Conservation (phyloP, 2,113 vertebrate species). For the Sapajus apella region DNA sequence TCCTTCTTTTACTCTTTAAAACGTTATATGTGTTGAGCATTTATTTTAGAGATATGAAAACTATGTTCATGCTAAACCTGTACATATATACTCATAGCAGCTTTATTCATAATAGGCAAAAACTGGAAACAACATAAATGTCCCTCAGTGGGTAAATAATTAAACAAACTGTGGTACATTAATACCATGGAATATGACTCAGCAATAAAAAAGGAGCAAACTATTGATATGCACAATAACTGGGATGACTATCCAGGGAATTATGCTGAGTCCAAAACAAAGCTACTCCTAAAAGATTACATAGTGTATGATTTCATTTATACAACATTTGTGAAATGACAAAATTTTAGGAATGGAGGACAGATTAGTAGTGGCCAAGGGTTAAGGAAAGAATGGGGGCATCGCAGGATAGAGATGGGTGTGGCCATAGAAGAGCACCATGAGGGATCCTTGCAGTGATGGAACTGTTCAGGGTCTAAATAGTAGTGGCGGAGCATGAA, state of each 20-base stretch:
- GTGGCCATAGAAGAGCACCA: background rate
- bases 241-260: background rate
- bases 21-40: background rate
- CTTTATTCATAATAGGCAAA: background rate
- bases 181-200: background rate
- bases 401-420: too few species aligned
- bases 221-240: background rate
- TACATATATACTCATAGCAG: background rate
- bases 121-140: background rate
- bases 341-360: background rate
- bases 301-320: background rate
- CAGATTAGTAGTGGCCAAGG: background rate
- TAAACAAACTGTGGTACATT: background rate
- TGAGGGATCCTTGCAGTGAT: background rate
- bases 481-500: background rate
- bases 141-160: background rate
- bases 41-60: constrained; percentile 37
- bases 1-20: background rate
- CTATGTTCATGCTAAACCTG: background rate
- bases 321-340: background rate
- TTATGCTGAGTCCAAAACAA: background rate
- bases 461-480: background rate
- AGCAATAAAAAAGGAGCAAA: background rate
- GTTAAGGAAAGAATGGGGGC: background rate
- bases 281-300: background rate